Evolutionary conservation across 2,797 vertebrate genomes (phyloP), one percentile per base, ranked within the genome.

Genomic region (Mionectes olivaceus): DNA sequence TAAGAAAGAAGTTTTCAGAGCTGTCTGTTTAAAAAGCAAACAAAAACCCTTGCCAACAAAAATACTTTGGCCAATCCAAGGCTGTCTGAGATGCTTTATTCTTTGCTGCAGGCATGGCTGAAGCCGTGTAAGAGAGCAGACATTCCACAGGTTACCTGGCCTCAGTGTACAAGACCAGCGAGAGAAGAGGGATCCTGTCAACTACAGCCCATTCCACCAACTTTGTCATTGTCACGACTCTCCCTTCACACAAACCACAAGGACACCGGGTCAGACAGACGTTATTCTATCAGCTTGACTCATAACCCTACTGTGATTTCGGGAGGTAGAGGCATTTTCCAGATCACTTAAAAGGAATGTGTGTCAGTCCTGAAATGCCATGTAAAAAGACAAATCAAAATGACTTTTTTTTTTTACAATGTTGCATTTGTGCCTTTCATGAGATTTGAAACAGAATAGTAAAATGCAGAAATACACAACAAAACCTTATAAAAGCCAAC

Each of bases 121-220:
- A 99, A 99, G 94, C 99, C 98, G 0, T 97, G 98, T 47, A 98
- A 96, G 89, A 98, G 95, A 32, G 84, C 95, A 74, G 99, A 99
- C 41, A 97, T 99, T 60, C 97, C 98, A 1, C 49, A 98, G 65
- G 98, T 65, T 99, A 99, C 23, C 8, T 98, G n/a, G 97, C 95
- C 19, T 99, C 99, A 0, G 79, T 99, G 79, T 99, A 99, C 92
- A 99, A 99, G 96, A 99, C 98, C 28, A 98, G 98, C 1, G 98
- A 99, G 96, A 98, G 99, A 52, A 98, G 98, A 19, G 99, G 99
- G 18, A 98, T 98, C 1, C 92, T 99, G 73, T 99, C 99, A 73
- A 99, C 99, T 50, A 99, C 98, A 0, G 98, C 99, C 21, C 99
- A 99, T 71, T 99, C 98, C 70, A 99, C 98, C 49, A 99, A 98